A percentile compares a stretch with the other conserved stretches of the same genome.
Conservation (phyloP, 2,113 vertebrate genomes). For the Ptychochromis oligacanthus region DNA sequence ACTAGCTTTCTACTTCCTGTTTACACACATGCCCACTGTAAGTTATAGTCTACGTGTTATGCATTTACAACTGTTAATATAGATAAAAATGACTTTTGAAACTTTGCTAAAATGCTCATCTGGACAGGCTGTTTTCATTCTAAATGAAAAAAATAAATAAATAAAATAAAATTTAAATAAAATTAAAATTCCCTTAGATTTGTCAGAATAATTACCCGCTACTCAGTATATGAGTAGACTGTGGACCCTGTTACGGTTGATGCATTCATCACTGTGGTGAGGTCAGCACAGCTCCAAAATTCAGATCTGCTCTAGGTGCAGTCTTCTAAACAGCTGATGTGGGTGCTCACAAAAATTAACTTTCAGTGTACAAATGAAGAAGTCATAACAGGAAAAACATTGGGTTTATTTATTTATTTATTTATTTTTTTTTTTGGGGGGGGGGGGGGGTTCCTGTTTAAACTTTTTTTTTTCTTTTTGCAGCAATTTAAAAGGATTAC, state of each 20-base stretch:
- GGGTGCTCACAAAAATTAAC: neutral
- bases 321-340: neutral
- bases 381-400: neutral
- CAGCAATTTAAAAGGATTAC: too few species aligned
- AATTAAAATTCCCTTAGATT: too few species aligned
- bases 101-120: neutral
- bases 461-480: too few species aligned
- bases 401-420: too few species aligned
- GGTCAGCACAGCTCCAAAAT: neutral
- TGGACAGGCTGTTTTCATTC: neutral
- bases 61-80: neutral
- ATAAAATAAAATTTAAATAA: too few species aligned
- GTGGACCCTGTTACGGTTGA: neutral
- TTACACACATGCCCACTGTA: neutral
- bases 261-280: neutral
- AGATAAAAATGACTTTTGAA: too few species aligned
- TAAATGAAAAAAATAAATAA: too few species aligned
- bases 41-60: neutral
- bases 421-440: too few species aligned
- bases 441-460: too few species aligned
- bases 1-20: too few species aligned
- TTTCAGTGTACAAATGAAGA: neutral
- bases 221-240: neutral
- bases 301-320: neutral
- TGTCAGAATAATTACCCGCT: fast-evolving